phyloP scores from a whole-genome alignment of 2,888 invertebrate species.

The Calameuta idolon region DNA sequence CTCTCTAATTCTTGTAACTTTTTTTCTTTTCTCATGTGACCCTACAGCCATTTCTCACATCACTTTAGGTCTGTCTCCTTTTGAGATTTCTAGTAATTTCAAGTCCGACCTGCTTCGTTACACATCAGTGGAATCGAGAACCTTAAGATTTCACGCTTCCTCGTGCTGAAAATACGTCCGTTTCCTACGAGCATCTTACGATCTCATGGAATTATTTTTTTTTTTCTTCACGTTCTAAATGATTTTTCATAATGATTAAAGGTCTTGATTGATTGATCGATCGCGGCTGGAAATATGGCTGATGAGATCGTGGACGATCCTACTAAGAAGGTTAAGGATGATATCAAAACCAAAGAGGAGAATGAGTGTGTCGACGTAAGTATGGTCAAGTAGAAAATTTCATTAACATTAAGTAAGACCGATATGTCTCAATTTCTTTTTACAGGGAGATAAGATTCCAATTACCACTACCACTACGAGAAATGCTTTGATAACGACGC shows the following conservation, averaged over 20 bases:
- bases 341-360: neutral
- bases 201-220: neutral
- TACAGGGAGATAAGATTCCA: conserved; percentile 38
- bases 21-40: neutral
- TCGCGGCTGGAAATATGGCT: neutral
- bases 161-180: neutral
- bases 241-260: neutral
- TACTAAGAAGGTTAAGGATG: neutral
- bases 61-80: neutral
- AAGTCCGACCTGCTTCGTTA: neutral
- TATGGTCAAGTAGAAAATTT: neutral
- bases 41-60: neutral
- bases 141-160: neutral
- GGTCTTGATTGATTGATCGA: neutral
- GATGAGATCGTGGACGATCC: neutral
- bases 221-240: neutral
- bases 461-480: conserved; percentile 52
- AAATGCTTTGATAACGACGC: conserved; percentile 56
- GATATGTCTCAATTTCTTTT: neutral
- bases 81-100: neutral
- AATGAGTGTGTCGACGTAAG: neutral
- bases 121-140: neutral
- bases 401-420: neutral
- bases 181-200: neutral
- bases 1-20: neutral